phyloP scores from a whole-genome alignment of 2,113 vertebrate genomes.

The Eurypyga helias region DNA sequence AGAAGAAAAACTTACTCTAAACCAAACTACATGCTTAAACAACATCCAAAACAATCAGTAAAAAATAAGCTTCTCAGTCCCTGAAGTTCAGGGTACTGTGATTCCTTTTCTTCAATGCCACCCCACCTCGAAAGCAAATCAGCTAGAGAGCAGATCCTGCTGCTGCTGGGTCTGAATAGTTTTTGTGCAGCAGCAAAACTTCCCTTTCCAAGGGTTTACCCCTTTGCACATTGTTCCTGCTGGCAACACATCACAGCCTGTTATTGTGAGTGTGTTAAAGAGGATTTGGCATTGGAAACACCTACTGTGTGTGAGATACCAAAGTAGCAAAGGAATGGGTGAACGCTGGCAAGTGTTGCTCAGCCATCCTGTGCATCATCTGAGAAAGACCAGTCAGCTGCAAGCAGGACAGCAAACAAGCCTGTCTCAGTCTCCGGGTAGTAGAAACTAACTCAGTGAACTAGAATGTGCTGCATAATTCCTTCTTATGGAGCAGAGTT shows the following conservation, averaged over 20 bases:
- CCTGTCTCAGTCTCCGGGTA: not conserved
- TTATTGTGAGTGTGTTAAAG: not conserved
- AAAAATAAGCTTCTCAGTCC: not conserved
- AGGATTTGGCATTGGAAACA: slow-evolving; percentile 14
- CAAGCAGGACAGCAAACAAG: not conserved
- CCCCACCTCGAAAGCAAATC: not conserved
- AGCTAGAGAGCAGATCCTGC: not conserved
- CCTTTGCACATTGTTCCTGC: not conserved
- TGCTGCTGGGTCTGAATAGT: not conserved
- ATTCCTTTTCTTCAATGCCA: not conserved
- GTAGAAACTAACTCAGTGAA: not conserved
- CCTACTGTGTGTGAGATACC: not conserved
- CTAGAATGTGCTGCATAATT: not conserved
- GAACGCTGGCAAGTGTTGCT: not conserved
- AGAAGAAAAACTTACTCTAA: not conserved
- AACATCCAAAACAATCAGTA: not conserved
- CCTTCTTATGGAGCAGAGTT: not conserved
- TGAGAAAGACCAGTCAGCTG: not conserved
- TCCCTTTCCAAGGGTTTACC: not conserved
- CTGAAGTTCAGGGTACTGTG: not conserved
- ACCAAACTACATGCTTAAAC: not conserved
- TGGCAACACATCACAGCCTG: slow-evolving; percentile 46
- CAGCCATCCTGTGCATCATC: not conserved
- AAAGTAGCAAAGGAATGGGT: not conserved
- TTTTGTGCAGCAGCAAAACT: not conserved